Percentiles rank a stretch among this genome's conserved stretches.
Conservation (phyloP, 2,797 vertebrate species). For the Glyptemys insculpta region DNA sequence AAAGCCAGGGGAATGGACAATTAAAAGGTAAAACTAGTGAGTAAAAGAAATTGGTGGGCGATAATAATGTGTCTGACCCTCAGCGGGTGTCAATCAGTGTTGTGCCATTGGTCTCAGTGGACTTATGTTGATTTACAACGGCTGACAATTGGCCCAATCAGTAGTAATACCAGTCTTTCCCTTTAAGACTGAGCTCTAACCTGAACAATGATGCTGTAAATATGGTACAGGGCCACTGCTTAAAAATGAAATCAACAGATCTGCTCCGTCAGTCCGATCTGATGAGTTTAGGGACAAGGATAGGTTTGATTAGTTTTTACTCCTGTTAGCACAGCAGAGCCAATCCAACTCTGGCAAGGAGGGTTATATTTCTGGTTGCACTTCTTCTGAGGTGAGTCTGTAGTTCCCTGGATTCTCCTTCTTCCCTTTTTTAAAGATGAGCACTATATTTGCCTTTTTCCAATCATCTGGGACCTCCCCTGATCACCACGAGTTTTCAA, state of each 20-base stretch:
- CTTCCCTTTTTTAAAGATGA: no score
- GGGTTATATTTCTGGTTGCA: not conserved
- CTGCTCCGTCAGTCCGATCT: not conserved
- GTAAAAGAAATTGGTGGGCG: not conserved
- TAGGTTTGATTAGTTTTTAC: not conserved
- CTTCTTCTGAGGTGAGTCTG: not conserved
- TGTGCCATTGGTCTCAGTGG: no score
- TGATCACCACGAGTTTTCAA: no score
- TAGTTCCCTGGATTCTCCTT: no score
- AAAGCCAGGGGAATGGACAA: conserved; percentile 58
- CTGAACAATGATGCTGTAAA: not conserved
- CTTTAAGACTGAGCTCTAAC: not conserved
- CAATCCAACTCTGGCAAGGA: not conserved
- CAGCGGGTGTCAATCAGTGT: not conserved
- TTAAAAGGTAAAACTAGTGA: conserved; percentile 10
- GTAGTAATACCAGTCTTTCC: not conserved
- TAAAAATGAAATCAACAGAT: accelerated
- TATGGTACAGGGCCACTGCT: accelerated
- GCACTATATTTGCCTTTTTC: no score
- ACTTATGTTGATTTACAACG: not conserved
- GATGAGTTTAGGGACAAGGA: not conserved
- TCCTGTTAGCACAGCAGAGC: not conserved
- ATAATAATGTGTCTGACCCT: conserved; percentile 34
- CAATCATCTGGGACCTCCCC: no score
- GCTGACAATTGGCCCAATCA: conserved; percentile 5